Conservation (phyloP, 2,888 invertebrate genomes). For the Gerris lacustris region DNA sequence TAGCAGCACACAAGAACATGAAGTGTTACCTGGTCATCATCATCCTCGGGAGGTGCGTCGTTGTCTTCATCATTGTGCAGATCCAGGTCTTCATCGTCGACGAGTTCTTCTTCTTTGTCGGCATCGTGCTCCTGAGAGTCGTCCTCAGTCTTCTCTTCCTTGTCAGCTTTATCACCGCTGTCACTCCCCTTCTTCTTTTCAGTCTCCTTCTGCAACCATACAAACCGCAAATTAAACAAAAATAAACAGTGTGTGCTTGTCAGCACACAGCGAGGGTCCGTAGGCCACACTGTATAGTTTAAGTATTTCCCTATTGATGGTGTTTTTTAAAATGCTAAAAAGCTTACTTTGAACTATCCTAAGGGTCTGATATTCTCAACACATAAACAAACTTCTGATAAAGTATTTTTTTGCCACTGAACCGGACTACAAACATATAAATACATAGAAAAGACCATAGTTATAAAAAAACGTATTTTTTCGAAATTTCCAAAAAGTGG, state of each 20-base stretch:
- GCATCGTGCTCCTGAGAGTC: conserved; percentile 14
- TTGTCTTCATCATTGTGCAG: conserved; percentile 12
- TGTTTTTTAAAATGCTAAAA: too few relatives aligned
- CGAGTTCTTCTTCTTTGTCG: conserved; percentile 30
- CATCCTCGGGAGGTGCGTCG: conserved; percentile 18
- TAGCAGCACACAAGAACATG: too few relatives aligned
- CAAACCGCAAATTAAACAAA: background rate
- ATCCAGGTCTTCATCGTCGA: conserved; percentile 29
- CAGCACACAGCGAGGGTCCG: too few relatives aligned
- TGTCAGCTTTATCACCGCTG: conserved; percentile 23
- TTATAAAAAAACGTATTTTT: too few relatives aligned
- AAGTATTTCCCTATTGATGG: too few relatives aligned
- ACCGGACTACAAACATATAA: too few relatives aligned
- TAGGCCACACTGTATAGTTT: too few relatives aligned
- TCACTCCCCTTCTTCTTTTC: conserved; percentile 20
- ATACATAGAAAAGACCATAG: too few relatives aligned
- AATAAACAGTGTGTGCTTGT: background rate
- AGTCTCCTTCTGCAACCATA: conserved; percentile 11
- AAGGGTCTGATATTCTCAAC: too few relatives aligned
- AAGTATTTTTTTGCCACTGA: background rate
- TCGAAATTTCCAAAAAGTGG: too few relatives aligned
- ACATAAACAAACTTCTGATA: too few relatives aligned
- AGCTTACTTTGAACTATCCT: too few relatives aligned
- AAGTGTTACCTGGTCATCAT: conserved; percentile 31
- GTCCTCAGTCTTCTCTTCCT: conserved; percentile 18